Percentiles rank a stretch among this genome's conserved stretches.
These are phyloP conservation scores for Drosophila tsacasi DNA, from an alignment of 1,140 invertebrate species.

Conservation along the genomic window DNA sequence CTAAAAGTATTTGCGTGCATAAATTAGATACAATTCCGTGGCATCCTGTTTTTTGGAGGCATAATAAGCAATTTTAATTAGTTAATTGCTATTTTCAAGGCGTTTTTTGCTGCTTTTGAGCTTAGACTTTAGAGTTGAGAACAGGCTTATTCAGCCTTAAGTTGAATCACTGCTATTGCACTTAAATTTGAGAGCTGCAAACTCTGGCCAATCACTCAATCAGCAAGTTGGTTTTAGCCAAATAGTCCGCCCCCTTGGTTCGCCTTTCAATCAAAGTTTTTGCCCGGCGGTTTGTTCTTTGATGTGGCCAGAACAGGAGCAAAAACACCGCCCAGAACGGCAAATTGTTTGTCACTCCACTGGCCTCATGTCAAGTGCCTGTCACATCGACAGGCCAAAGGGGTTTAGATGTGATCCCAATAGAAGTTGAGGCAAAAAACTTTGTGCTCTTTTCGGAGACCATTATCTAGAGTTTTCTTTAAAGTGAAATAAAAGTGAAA, in stretches of 20 bases:
- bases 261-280: constrained; percentile 38
- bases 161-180: constrained; percentile 13
- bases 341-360: constrained; percentile 35
- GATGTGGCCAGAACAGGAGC: constrained; percentile 27
- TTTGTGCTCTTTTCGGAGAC: not conserved
- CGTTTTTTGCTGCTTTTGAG: not conserved
- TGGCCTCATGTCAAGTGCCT: constrained; percentile 27
- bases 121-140: not conserved
- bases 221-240: constrained; percentile 28
- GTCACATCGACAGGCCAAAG: constrained; percentile 22
- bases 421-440: not conserved
- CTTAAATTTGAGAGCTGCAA: constrained; percentile 2
- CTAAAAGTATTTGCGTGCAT: constrained; percentile 21
- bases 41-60: not conserved
- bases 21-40: constrained; percentile 29
- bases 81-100: constrained; percentile 12
- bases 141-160: not conserved
- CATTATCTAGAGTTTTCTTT: not conserved
- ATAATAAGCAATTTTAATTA: constrained; percentile 24
- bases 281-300: constrained; percentile 17
- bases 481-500: not conserved
- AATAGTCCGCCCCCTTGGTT: constrained; percentile 9
- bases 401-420: constrained; percentile 16
- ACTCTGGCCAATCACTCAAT: constrained; percentile 26
- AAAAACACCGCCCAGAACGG: constrained; percentile 19